Evolutionary conservation across 23 tunicate genomes (phyloP).

Genomic region (Trididemnum clinides): DNA sequence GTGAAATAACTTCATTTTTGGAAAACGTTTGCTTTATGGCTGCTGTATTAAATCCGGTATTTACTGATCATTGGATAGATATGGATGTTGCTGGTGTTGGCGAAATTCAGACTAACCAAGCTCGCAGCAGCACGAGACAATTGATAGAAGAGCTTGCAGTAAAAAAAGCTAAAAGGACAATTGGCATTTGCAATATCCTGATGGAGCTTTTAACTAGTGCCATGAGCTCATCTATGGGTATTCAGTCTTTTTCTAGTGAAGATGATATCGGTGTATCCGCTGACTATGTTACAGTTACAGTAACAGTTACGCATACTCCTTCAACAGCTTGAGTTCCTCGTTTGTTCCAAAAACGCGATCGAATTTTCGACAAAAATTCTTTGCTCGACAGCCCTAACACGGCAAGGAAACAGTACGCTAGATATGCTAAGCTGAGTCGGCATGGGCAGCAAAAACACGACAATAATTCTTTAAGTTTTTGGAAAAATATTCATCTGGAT

Average conservation of each 20-base stretch:
- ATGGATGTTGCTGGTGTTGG: not conserved
- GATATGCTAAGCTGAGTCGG: too few relatives aligned
- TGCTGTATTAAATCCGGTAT: conserved; percentile 8
- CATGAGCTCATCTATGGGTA: not conserved
- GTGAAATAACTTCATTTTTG: not conserved
- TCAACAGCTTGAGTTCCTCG: not conserved
- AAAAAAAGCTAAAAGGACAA: conserved; percentile 1
- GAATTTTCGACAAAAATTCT: not conserved
- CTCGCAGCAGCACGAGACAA: conserved; percentile 3
- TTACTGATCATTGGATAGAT: conserved; percentile 13
- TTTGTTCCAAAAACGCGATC: not conserved
- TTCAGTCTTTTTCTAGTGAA: not conserved
- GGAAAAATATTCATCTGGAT: too few relatives aligned
- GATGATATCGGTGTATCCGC: not conserved
- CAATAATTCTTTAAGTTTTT: too few relatives aligned
- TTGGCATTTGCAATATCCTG: not conserved
- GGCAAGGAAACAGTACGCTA: too few relatives aligned
- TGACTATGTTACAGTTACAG: not conserved
- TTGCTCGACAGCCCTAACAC: not conserved
- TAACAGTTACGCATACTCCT: not conserved
- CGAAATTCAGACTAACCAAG: conserved; percentile 14
- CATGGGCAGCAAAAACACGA: too few relatives aligned
- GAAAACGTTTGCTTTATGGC: conserved; percentile 23
- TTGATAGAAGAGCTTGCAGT: conserved; percentile 1
- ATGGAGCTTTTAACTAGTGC: not conserved